Percentiles rank a stretch among this genome's conserved stretches.
phyloP scores from a whole-genome alignment of 2,888 invertebrate species.

The Corbicula japonica region DNA sequence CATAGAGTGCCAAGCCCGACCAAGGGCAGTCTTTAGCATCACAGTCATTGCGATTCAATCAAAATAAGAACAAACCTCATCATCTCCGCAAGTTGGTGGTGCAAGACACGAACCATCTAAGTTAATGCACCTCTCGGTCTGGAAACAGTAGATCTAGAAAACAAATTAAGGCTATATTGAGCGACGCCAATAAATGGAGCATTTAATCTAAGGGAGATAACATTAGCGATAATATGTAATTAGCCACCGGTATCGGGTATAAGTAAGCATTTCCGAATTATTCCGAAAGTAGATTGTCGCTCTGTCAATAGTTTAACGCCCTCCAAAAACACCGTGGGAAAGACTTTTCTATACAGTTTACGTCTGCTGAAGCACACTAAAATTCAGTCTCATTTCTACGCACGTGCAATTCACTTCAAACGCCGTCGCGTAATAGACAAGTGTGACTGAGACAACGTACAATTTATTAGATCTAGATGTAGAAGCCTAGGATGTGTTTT shows the following conservation, averaged over 20 bases:
- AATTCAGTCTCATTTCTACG: too few relatives aligned
- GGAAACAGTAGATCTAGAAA: background rate
- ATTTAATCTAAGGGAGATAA: background rate
- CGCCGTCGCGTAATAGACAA: too few relatives aligned
- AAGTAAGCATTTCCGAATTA: background rate
- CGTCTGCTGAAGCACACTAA: too few relatives aligned
- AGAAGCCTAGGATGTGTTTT: too few relatives aligned
- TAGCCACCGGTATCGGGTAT: background rate
- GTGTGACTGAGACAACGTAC: too few relatives aligned
- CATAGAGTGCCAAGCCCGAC: too few relatives aligned
- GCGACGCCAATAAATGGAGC: background rate
- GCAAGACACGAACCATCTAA: constrained; percentile 6
- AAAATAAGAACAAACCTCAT: background rate
- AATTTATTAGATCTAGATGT: too few relatives aligned
- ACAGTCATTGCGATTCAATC: too few relatives aligned
- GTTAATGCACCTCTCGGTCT: background rate
- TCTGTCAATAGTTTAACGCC: background rate
- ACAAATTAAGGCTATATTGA: background rate
- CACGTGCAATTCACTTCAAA: too few relatives aligned
- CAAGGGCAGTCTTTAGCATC: too few relatives aligned
- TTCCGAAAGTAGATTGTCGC: background rate
- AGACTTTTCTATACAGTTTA: too few relatives aligned
- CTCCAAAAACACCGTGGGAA: background rate
- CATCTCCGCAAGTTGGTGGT: background rate
- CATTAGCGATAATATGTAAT: background rate